phyloP scores from a whole-genome alignment of 2,113 vertebrate genomes.

The Cavia porcellus region DNA sequence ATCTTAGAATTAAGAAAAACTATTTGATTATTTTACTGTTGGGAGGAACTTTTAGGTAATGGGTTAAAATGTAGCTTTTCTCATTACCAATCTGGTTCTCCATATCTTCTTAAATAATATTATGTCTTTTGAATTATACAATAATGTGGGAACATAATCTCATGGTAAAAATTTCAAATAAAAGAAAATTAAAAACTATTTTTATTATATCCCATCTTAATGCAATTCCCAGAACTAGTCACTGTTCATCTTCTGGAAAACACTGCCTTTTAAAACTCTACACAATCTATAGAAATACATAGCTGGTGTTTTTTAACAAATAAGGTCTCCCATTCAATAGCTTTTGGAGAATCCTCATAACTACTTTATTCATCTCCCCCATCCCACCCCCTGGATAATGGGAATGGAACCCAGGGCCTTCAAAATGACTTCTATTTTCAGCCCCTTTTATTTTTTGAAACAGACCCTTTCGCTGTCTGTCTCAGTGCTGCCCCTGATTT shows the following conservation, averaged over 20 bases:
- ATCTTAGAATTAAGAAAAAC: not conserved
- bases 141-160: not conserved
- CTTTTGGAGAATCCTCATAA: not conserved
- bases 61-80: not conserved
- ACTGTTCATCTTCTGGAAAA: conserved; percentile 15
- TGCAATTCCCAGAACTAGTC: not conserved
- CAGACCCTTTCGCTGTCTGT: not conserved
- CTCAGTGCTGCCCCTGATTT: too few relatives aligned
- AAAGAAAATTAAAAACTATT: not conserved
- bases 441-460: not conserved
- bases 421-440: not conserved
- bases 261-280: not conserved
- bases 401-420: not conserved
- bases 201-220: not conserved
- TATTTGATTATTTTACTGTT: not conserved
- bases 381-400: not conserved
- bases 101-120: conserved; percentile 5
- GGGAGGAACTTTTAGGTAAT: conserved; percentile 16
- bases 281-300: not conserved
- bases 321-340: not conserved
- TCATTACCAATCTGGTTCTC: not conserved
- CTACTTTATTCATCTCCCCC: not conserved
- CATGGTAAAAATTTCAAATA: conserved; percentile 7
- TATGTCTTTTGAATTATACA: conserved; percentile 32
- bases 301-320: conserved; percentile 30